Conservation (phyloP, 2,797 vertebrate genomes). For the Mycteria americana region DNA sequence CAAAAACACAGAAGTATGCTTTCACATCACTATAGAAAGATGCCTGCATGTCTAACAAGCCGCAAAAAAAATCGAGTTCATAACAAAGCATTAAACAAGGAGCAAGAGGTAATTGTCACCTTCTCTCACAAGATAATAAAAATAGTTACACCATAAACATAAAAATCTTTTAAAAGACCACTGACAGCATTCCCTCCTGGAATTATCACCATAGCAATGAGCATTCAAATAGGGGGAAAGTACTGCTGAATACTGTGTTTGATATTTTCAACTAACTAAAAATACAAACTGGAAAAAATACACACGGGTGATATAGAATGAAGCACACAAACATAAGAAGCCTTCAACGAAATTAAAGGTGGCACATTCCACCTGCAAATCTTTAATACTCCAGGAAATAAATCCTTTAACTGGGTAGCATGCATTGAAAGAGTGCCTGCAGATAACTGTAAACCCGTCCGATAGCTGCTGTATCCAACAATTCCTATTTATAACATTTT, state of each 20-base stretch:
- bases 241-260: neutral
- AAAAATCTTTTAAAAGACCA: slow-evolving; percentile 37
- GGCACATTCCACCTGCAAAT: slow-evolving; percentile 3
- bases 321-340: neutral
- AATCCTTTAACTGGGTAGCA: neutral
- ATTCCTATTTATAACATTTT: neutral
- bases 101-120: slow-evolving; percentile 34
- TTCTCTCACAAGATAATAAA: slow-evolving; percentile 21
- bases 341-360: neutral
- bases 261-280: slow-evolving; percentile 49
- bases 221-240: neutral
- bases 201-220: slow-evolving; percentile 58
- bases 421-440: neutral
- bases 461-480: neutral
- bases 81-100: slow-evolving; percentile 42
- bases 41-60: neutral
- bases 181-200: neutral
- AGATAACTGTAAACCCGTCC: neutral
- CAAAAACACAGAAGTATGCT: neutral
- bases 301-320: neutral
- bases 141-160: slow-evolving; percentile 39
- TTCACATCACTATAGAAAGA: neutral
- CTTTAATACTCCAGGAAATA: neutral
- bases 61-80: neutral
- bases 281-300: slow-evolving; percentile 21